Evolutionary conservation across 2,113 vertebrate species (phyloP).

Genomic region (Bambusicola thoracicus): DNA sequence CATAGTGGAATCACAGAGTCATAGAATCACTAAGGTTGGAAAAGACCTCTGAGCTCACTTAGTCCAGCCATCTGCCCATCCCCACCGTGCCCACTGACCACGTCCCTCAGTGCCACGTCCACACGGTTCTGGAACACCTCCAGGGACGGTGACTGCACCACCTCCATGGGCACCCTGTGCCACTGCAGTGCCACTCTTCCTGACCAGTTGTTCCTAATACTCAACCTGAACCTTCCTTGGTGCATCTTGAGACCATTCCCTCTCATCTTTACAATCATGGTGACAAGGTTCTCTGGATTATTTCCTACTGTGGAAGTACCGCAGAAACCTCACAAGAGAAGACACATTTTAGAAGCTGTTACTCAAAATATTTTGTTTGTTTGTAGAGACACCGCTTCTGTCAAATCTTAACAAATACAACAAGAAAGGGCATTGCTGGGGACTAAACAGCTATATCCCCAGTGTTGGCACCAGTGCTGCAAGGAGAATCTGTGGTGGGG

Average conservation of each 20-base stretch:
- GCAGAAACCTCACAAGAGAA: background rate
- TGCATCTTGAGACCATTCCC: too few relatives aligned
- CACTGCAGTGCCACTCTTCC: too few relatives aligned
- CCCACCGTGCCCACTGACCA: too few relatives aligned
- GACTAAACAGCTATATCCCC: fast-evolving
- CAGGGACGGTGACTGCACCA: too few relatives aligned
- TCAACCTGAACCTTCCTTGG: too few relatives aligned
- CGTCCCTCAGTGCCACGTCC: too few relatives aligned
- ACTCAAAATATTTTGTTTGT: background rate
- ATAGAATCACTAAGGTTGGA: too few relatives aligned
- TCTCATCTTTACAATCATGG: background rate
- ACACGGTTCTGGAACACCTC: too few relatives aligned
- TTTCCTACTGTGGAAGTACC: background rate
- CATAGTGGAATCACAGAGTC: background rate
- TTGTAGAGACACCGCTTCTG: background rate
- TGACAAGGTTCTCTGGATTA: background rate
- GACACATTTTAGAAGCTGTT: background rate
- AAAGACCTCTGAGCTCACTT: too few relatives aligned
- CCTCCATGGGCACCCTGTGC: too few relatives aligned
- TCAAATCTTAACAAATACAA: background rate
- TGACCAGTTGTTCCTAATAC: too few relatives aligned
- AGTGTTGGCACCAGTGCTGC: background rate
- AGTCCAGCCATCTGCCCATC: too few relatives aligned
- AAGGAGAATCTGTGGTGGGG: background rate
- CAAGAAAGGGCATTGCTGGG: background rate